A percentile compares a stretch with the other conserved stretches of the same genome.
Conservation (phyloP, 2,888 invertebrate species). For the Coremacera marginata region DNA sequence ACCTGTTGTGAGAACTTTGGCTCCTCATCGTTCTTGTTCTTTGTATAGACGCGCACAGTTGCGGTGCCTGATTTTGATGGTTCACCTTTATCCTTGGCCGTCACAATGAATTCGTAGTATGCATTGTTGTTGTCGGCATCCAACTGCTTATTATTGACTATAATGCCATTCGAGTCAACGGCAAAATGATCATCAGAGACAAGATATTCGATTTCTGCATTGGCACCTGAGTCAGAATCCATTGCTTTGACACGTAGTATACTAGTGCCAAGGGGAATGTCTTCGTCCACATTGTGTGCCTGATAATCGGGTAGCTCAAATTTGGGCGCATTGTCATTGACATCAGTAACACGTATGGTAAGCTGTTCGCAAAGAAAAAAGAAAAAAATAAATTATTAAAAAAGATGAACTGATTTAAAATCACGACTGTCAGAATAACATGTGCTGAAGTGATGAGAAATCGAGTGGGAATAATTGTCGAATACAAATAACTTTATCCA, state of each 20-base stretch:
- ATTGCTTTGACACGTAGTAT: constrained; percentile 96
- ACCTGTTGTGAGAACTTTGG: constrained; percentile 97
- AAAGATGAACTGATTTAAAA: constrained; percentile 6
- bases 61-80: constrained; percentile 93
- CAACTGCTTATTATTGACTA: constrained; percentile 91
- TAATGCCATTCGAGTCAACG: constrained; percentile 92
- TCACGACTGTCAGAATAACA: not conserved
- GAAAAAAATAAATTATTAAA: not conserved
- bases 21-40: constrained; percentile 97
- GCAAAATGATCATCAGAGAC: constrained; percentile 94
- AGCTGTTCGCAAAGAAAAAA: constrained; percentile 72
- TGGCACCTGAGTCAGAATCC: constrained; percentile 94
- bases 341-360: constrained; percentile 93
- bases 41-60: constrained; percentile 95
- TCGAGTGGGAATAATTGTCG: too few relatives aligned
- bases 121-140: constrained; percentile 98
- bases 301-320: constrained; percentile 97
- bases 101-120: constrained; percentile 94
- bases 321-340: constrained; percentile 97
- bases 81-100: constrained; percentile 95
- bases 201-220: constrained; percentile 93
- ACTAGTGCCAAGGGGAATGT: constrained; percentile 90
- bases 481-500: too few relatives aligned
- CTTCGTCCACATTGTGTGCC: constrained; percentile 96
- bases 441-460: too few relatives aligned